Evolutionary conservation across 2,113 vertebrate species (phyloP), one percentile per base, ranked within the genome.

Genomic region (Rhizomys pruinosus): DNA sequence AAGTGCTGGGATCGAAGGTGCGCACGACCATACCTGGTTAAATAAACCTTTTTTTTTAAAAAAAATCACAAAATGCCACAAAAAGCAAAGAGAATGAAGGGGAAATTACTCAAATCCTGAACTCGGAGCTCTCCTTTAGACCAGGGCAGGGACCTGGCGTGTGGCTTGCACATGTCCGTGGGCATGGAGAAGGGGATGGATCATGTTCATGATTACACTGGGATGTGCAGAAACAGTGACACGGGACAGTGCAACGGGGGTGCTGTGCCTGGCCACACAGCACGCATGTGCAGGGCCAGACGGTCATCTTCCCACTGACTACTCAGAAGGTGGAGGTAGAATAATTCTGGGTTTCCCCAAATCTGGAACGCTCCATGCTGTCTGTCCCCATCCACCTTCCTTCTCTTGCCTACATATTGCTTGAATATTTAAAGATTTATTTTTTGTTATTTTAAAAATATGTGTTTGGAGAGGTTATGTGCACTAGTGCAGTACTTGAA

Each of bases 181-280:
- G 4, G 22, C 20, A 9, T 1, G 7, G 39, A 39, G 59, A 11
- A 34, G 0, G 6, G 4, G 0, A 39, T 19, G 6, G 19, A 5
- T 25, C 0, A 0, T n/a, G 34, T 0, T 25, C 27, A 10, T 1
- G 34, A 11, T 11, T 2, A 0, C 55, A 29, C 4, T 22, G 64
- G 55, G 23, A 3, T 37, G 39, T 66, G 55, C 81, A 34, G 77
- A 79, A 44, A 74, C 16, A 16, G 39, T 61, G 27, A 23, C 55
- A 44, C 29, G 27, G 73, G 34, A 25, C 59, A 17, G 37, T 39
- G 3, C 29, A 69, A 25, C 71, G 10, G 34, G 29, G 7, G 47
- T 52, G 47, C 47, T 52, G 47, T 6, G 68, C 11, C 32, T 7
- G 5, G 16, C 3, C 74, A 55, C 42, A 13, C 1, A 16, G 44